Evolutionary conservation across 2,888 invertebrate genomes (phyloP).

Genomic region (Falcaria lacertinaria): DNA sequence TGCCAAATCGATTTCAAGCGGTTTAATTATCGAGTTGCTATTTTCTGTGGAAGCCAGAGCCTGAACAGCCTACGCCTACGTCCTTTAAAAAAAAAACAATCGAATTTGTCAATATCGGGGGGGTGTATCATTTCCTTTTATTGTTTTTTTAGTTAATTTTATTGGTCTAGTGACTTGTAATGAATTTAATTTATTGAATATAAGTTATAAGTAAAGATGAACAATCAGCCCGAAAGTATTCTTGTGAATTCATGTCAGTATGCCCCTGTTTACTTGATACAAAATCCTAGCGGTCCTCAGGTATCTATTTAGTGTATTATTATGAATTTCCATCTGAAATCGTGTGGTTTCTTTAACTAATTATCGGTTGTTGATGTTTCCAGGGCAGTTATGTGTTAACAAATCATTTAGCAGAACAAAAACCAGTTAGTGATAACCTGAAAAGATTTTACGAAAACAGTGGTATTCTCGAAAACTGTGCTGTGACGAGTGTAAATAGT

Average conservation of each 20-base stretch:
- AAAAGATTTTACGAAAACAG: slow-evolving; percentile 73
- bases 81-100: background rate
- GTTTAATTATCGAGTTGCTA: no score
- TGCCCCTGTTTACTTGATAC: slow-evolving; percentile 68
- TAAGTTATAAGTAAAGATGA: slow-evolving; percentile 43
- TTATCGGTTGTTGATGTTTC: slow-evolving; percentile 25
- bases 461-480: slow-evolving; percentile 63
- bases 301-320: slow-evolving; percentile 32
- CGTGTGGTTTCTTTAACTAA: background rate
- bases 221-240: slow-evolving; percentile 56
- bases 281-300: slow-evolving; percentile 64
- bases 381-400: slow-evolving; percentile 59
- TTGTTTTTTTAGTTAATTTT: slow-evolving; percentile 5
- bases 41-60: no score
- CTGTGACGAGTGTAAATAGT: slow-evolving; percentile 33
- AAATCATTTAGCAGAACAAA: slow-evolving; percentile 39
- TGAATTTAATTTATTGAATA: slow-evolving; percentile 33
- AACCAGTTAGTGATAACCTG: slow-evolving; percentile 64
- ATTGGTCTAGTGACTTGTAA: slow-evolving; percentile 12
- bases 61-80: background rate
- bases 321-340: background rate
- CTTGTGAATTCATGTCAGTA: slow-evolving; percentile 66
- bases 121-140: slow-evolving; percentile 4
- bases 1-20: no score
- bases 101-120: slow-evolving; percentile 3